Conservation (phyloP, 2,797 vertebrate species). For the Sylvilagus floridanus region DNA sequence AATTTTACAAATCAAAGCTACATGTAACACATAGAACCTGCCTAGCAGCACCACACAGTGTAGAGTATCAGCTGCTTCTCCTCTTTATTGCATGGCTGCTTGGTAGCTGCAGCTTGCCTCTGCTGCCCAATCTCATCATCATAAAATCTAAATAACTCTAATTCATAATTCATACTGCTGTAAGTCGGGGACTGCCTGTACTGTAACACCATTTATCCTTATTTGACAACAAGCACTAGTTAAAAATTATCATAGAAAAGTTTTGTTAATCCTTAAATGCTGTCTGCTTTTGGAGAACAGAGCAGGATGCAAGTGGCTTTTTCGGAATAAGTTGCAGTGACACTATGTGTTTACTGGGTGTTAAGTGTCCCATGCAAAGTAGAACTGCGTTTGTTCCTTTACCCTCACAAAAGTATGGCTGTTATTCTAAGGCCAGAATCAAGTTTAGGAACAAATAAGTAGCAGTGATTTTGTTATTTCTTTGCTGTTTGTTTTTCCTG, state of each 20-base stretch:
- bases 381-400: neutral
- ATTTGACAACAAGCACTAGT: neutral
- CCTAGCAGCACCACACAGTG: too few relatives aligned
- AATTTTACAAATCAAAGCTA: too few relatives aligned
- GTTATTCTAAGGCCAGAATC: neutral
- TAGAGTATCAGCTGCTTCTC: too few relatives aligned
- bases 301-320: neutral
- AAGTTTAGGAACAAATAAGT: neutral
- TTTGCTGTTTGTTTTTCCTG: neutral
- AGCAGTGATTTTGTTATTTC: neutral
- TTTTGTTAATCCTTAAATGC: slow-evolving; percentile 14
- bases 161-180: too few relatives aligned
- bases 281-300: neutral
- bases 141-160: too few relatives aligned
- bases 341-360: neutral
- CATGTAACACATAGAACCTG: too few relatives aligned
- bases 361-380: neutral
- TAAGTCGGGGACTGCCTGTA: too few relatives aligned
- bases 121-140: too few relatives aligned
- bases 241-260: slow-evolving; percentile 25
- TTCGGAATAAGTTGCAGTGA: neutral
- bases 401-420: neutral
- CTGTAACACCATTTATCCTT: neutral
- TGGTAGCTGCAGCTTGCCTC: too few relatives aligned
- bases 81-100: too few relatives aligned